These are phyloP conservation scores for Microplitis manilae DNA, from an alignment of 2,888 invertebrate genomes.

Conservation along the genomic window DNA sequence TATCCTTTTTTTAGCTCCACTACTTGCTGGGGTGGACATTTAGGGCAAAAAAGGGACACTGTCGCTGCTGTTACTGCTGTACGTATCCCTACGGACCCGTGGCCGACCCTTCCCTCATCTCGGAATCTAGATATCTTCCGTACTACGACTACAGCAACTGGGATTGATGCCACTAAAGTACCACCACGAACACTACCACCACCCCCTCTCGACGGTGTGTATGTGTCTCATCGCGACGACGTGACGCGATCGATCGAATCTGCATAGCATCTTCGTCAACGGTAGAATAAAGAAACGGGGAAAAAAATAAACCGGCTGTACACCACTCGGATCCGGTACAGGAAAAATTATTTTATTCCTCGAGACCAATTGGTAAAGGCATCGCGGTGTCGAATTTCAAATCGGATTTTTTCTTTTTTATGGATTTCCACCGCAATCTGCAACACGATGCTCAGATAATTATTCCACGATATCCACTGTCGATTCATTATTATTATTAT, in stretches of 20 bases:
- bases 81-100: conserved; percentile 23
- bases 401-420: conserved; percentile 24
- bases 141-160: neutral
- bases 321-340: conserved; percentile 26
- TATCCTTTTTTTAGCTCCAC: conserved; percentile 45
- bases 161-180: conserved; percentile 32
- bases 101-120: conserved; percentile 34
- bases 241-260: conserved; percentile 58
- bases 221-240: conserved; percentile 51
- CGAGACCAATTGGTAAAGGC: neutral
- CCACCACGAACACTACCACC: neutral
- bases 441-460: conserved; percentile 24
- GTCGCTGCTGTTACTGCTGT: conserved; percentile 42
- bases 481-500: conserved; percentile 4
- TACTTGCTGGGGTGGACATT: conserved; percentile 65
- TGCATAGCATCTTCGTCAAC: conserved; percentile 46
- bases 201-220: conserved; percentile 49
- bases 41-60: conserved; percentile 64
- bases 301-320: conserved; percentile 13
- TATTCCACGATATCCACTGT: conserved; percentile 6
- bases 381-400: conserved; percentile 31
- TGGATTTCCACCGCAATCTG: conserved; percentile 18
- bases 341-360: conserved; percentile 38
- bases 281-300: neutral
- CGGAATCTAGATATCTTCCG: conserved; percentile 42